Conservation (phyloP, 2,888 invertebrate genomes). For the Papilio protenor region DNA sequence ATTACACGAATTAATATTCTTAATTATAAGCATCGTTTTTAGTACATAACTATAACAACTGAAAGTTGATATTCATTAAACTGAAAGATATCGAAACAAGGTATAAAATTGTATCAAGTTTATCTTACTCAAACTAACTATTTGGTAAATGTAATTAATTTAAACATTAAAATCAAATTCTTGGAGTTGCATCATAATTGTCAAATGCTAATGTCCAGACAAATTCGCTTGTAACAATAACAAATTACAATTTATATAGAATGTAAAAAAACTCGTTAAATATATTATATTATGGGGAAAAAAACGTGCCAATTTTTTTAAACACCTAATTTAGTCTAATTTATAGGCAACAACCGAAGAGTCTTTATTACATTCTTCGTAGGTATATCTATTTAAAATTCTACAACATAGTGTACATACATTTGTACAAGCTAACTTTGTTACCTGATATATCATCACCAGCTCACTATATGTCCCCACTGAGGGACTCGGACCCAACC, state of each 20-base stretch:
- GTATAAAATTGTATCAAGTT: neutral
- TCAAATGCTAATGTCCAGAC: neutral
- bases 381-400: neutral
- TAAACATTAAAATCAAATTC: neutral
- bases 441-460: neutral
- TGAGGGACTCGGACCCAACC: too few relatives aligned
- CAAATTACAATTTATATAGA: neutral
- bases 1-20: conserved; percentile 33
- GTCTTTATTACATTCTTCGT: neutral
- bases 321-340: neutral
- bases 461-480: too few relatives aligned
- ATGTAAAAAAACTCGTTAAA: neutral
- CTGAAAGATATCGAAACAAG: neutral
- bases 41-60: conserved; percentile 2
- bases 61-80: neutral
- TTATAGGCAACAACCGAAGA: neutral
- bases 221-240: neutral
- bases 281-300: neutral
- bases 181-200: neutral
- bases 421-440: neutral
- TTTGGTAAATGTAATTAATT: neutral
- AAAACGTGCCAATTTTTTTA: neutral
- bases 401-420: neutral
- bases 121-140: neutral
- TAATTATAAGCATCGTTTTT: conserved; percentile 27